These are phyloP conservation scores for Meloidogyne hapla DNA, from an alignment of 1,140 invertebrate species.

Conservation along the genomic window DNA sequence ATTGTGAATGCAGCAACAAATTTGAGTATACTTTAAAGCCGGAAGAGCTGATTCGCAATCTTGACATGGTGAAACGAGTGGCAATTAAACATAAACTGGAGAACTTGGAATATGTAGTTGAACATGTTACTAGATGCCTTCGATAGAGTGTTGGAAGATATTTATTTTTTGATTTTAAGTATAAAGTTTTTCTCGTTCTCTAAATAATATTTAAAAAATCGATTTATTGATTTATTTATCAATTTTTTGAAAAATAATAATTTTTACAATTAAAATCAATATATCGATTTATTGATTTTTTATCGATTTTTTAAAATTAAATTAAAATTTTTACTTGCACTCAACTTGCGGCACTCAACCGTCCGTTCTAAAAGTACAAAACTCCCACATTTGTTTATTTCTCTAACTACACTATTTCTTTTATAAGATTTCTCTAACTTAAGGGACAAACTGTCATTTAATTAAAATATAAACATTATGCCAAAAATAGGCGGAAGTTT, in stretches of 20 bases:
- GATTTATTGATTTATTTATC: background rate
- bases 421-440: too few species aligned
- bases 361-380: too few species aligned
- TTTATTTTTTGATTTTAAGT: background rate
- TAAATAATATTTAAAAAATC: background rate
- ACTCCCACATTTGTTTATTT: too few species aligned
- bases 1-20: constrained; percentile 40
- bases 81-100: constrained; percentile 20
- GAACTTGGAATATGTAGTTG: constrained; percentile 22
- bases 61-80: constrained; percentile 20
- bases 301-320: background rate
- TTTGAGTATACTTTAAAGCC: constrained; percentile 28
- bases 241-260: background rate
- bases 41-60: constrained; percentile 19
- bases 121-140: constrained; percentile 1
- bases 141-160: background rate
- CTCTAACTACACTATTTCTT: too few species aligned
- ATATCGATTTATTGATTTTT: background rate
- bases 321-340: too few species aligned
- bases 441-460: too few species aligned
- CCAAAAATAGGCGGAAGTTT: too few species aligned
- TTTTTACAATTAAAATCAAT: background rate
- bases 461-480: too few species aligned
- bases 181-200: background rate
- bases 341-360: too few species aligned